Percentiles rank a stretch among this genome's conserved stretches.
These are phyloP conservation scores for Scarus forsteni DNA, from an alignment of 2,797 vertebrate genomes.

Conservation along the genomic window DNA sequence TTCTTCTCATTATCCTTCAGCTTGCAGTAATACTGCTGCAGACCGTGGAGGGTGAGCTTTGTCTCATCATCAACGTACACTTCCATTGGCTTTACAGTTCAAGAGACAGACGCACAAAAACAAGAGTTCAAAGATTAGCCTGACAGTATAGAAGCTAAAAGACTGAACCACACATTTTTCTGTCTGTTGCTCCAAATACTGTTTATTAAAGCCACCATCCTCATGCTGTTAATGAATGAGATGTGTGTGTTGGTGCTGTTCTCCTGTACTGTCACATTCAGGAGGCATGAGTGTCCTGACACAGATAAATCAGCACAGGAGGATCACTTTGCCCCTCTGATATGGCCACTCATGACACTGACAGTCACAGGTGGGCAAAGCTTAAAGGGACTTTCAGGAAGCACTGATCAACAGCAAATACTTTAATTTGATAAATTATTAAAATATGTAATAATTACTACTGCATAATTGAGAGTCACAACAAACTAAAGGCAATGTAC, in stretches of 20 bases:
- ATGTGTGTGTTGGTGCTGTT: conserved; percentile 30
- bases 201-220: no score
- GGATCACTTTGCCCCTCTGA: conserved; percentile 60
- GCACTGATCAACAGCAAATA: background rate
- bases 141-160: no score
- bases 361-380: conserved; percentile 74
- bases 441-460: background rate
- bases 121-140: background rate
- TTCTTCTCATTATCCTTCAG: conserved; percentile 95
- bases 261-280: conserved; percentile 37
- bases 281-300: conserved; percentile 28
- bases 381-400: conserved; percentile 42
- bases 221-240: background rate
- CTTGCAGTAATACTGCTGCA: conserved; percentile 94
- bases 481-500: no score
- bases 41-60: conserved; percentile 91
- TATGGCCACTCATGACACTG: conserved; percentile 70
- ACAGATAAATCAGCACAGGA: conserved; percentile 31
- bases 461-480: no score
- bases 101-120: background rate
- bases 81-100: conserved; percentile 88
- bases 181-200: no score
- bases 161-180: no score
- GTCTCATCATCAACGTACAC: conserved; percentile 95
- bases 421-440: background rate